Base-by-base conservation (phyloP, 2,797 vertebrate genomes). In the Pangasius djambal region DNA sequence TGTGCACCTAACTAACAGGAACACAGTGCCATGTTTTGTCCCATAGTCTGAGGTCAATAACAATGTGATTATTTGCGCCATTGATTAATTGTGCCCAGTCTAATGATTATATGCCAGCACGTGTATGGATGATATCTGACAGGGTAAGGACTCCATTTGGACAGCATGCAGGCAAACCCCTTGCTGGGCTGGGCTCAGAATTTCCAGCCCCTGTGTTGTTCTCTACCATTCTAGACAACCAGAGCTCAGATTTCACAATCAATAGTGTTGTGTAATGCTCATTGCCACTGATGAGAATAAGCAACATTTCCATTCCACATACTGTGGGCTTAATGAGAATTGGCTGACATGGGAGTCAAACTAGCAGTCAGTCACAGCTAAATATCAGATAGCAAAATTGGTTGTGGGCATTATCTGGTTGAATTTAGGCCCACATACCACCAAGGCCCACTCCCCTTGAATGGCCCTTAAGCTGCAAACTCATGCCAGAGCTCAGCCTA, bases 101-200 rank as follows among this genome's bases (percentile, higher is more conserved):
- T 96, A 96, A 96, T 94, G 95, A 96, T 96, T 96, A 95, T 95
- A 93, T 96, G 96, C 93, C 96, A 96, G 89, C 88, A 92, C 92
- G 91, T 88, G 92, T 94, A 93, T 93, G 94, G 94, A 95, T 92
- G 94, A 93, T 95, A 96, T 95, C 93, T 95, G 95, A 96, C 94
- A 93, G 93, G 93, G 92, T 95, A 94, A 94, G 92, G 93, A 91
- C 93, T 95, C 93, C 91, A 90, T 88, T 95, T 90, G 91, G 94
- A 95, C 94, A 95, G 90, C 88, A 93, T 72, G 34, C 2, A 28
- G 52, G 59, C 74, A 81, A n/a, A 92, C 67, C 20, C 13, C 8
- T 83, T 89, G 83, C 89, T 92, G 59, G 86, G 86, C 92, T 88
- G 91, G 85, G 89, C 88, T 82, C 84, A 89, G 86, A n/a, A 18